Conservation (phyloP, 2,797 vertebrate genomes). For the Paratrypauchen microcephalus region DNA sequence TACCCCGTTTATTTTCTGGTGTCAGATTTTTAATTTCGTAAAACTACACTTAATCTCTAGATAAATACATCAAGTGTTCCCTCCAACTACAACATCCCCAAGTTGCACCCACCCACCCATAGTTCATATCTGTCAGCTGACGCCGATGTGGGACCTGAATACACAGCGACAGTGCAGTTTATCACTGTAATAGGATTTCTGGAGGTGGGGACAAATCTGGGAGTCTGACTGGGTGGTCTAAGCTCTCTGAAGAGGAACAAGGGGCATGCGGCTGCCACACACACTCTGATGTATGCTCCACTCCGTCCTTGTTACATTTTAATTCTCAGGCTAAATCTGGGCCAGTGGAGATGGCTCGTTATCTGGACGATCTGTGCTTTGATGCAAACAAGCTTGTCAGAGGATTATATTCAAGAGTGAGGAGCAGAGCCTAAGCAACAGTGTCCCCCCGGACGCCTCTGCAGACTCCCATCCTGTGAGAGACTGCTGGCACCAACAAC, state of each 20-base stretch:
- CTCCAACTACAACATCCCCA: conserved; percentile 9
- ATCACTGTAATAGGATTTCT: conserved; percentile 70
- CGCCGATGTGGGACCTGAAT: conserved; percentile 40
- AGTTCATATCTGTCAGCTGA: conserved; percentile 46
- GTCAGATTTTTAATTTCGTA: conserved; percentile 43
- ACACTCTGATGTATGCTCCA: conserved; percentile 50
- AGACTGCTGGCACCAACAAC: conserved; percentile 11
- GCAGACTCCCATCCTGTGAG: conserved; percentile 35
- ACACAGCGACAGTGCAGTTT: conserved; percentile 52
- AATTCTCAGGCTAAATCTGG: conserved; percentile 58
- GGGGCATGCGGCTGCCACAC: conserved; percentile 25
- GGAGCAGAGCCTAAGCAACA: conserved; percentile 32
- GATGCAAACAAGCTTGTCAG: conserved; percentile 51
- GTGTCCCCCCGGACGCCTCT: conserved; percentile 44
- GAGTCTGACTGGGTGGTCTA: conserved; percentile 51
- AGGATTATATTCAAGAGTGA: conserved; percentile 51
- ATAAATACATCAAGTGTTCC: conserved; percentile 40
- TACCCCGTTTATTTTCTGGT: conserved; percentile 20
- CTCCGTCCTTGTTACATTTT: conserved; percentile 61
- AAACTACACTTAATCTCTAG: conserved; percentile 27
- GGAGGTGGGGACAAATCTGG: conserved; percentile 51
- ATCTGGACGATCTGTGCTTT: conserved; percentile 66
- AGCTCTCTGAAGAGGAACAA: conserved; percentile 32
- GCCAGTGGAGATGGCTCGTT: conserved; percentile 67
- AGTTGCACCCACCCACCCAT: conserved; percentile 13